These are phyloP conservation scores for Tenebrosternarchus preto DNA, from an alignment of 2,113 vertebrate species.

Conservation along the genomic window DNA sequence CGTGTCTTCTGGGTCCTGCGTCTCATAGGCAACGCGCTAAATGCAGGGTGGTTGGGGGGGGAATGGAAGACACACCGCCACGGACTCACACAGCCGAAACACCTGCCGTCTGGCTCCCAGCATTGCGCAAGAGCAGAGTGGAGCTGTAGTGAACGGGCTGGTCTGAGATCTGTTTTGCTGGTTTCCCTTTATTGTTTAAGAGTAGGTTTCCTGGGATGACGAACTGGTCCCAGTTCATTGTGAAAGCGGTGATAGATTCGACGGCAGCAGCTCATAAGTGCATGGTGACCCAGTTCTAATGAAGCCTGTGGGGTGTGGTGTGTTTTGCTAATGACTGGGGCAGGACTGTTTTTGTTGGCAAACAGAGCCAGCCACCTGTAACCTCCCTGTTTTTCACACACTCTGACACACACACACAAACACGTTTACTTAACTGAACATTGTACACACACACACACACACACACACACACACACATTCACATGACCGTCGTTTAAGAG, in stretches of 20 bases:
- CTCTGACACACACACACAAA: neutral
- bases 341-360: constrained; percentile 3
- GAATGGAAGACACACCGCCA: neutral
- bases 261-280: neutral
- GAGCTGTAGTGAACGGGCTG: neutral
- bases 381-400: neutral
- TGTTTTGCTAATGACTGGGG: neutral
- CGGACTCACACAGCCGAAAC: constrained; percentile 22
- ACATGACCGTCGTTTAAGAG: too few species aligned
- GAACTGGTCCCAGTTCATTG: neutral
- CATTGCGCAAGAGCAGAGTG: neutral
- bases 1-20: constrained; percentile 55
- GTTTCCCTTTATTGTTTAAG: neutral
- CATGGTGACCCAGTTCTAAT: constrained; percentile 5
- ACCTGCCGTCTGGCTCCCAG: neutral
- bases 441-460: constrained; percentile 14
- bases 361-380: constrained; percentile 1
- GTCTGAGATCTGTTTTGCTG: neutral
- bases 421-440: neutral
- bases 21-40: constrained; percentile 24
- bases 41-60: constrained; percentile 1
- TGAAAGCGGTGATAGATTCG: neutral
- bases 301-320: neutral
- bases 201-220: neutral
- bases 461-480: neutral